phyloP scores from a whole-genome alignment of 2,113 vertebrate species.

The Dromaius novaehollandiae region DNA sequence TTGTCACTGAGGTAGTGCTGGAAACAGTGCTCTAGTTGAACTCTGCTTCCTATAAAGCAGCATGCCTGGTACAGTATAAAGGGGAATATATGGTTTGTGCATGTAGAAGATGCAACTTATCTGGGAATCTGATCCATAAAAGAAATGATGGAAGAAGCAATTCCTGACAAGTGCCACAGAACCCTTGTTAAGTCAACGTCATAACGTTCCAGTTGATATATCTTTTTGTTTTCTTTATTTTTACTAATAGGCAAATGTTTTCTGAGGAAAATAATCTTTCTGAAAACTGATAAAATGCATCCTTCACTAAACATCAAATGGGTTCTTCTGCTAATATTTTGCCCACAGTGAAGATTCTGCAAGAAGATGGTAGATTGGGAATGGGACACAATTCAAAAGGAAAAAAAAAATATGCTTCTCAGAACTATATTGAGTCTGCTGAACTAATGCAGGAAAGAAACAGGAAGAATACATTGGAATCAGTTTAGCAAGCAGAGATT shows the following conservation, averaged over 20 bases:
- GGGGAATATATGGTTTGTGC: background rate
- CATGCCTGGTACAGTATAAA: background rate
- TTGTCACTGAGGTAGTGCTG: background rate
- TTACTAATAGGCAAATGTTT: background rate
- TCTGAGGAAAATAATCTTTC: background rate
- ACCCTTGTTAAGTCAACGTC: background rate
- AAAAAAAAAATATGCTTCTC: background rate
- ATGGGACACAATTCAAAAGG: background rate
- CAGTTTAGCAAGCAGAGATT: background rate
- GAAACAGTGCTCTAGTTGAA: too few species aligned
- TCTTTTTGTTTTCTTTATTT: background rate
- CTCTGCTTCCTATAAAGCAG: background rate
- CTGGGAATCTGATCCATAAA: background rate
- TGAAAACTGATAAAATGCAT: background rate
- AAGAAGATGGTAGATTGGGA: background rate
- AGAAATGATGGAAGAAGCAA: background rate
- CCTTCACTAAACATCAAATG: background rate
- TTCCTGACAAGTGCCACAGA: background rate
- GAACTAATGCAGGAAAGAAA: background rate
- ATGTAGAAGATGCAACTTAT: background rate
- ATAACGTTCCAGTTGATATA: background rate
- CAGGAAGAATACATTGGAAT: background rate
- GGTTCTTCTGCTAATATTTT: background rate
- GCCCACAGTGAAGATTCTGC: background rate
- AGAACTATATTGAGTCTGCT: background rate